Percentiles rank a stretch among this genome's conserved stretches.
These are phyloP conservation scores for Yoshiicerus persimilis DNA, from an alignment of 1,140 invertebrate genomes.

Conservation along the genomic window DNA sequence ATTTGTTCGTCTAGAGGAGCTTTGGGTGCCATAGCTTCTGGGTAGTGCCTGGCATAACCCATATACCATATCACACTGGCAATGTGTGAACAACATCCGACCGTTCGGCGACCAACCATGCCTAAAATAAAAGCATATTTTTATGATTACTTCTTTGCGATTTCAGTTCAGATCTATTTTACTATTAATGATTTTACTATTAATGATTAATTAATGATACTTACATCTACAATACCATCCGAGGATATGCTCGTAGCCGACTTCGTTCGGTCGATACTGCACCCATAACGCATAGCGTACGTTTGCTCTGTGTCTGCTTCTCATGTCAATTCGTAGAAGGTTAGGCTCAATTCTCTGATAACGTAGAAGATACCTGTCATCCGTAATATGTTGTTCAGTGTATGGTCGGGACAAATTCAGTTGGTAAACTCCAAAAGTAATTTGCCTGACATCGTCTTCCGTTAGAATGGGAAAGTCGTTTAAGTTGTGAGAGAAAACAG, in stretches of 20 bases:
- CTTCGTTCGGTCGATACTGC: neutral
- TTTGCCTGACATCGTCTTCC: neutral
- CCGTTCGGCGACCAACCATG: no score
- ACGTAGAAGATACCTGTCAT: neutral
- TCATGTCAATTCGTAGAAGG: neutral
- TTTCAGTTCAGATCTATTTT: no score
- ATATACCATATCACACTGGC: no score
- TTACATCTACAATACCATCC: neutral
- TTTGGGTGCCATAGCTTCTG: no score
- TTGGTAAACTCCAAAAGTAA: conserved; percentile 28
- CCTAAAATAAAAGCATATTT: no score
- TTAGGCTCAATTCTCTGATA: neutral
- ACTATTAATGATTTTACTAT: no score
- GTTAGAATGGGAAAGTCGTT: conserved; percentile 7
- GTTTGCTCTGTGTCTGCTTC: neutral
- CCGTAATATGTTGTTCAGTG: neutral
- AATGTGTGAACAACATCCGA: no score
- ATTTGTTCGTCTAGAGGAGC: no score
- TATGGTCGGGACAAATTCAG: neutral
- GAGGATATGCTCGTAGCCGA: neutral
- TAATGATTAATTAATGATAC: no score
- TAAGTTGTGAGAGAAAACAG: neutral
- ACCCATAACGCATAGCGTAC: neutral
- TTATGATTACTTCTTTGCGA: no score
- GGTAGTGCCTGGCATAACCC: no score